A percentile compares a stretch with the other conserved stretches of the same genome.
phyloP scores from a whole-genome alignment of 2,888 invertebrate species.

The Leptopilina myrica region DNA sequence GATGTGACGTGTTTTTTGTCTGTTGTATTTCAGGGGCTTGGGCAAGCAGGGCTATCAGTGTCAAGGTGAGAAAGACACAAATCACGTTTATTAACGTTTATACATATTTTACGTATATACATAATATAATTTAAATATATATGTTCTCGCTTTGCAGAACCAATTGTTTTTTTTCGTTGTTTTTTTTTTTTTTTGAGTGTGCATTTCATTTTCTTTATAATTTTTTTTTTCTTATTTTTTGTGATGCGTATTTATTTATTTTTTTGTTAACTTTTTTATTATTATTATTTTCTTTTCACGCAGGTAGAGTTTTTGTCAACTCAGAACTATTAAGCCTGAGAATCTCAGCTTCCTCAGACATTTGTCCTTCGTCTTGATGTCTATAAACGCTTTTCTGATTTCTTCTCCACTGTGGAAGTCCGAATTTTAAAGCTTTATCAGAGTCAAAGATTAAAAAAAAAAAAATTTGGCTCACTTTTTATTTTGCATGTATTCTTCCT shows the following conservation, averaged over 20 bases:
- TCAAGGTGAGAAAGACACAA: slow-evolving; percentile 86
- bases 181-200: slow-evolving; percentile 48
- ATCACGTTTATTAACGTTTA: slow-evolving; percentile 73
- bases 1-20: slow-evolving; percentile 76
- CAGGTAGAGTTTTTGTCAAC: slow-evolving; percentile 44
- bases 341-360: slow-evolving; percentile 43
- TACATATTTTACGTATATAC: no score
- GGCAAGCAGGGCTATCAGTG: slow-evolving; percentile 98
- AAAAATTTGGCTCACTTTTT: slow-evolving; percentile 24
- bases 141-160: slow-evolving; percentile 69
- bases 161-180: slow-evolving; percentile 50
- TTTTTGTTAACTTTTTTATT: slow-evolving; percentile 3
- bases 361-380: slow-evolving; percentile 41
- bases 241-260: slow-evolving; percentile 45
- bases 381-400: slow-evolving; percentile 39
- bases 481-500: slow-evolving; percentile 35
- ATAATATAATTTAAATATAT: no score
- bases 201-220: slow-evolving; percentile 49
- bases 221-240: neutral
- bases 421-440: slow-evolving; percentile 18
- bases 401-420: slow-evolving; percentile 33
- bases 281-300: slow-evolving; percentile 36
- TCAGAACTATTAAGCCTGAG: slow-evolving; percentile 40
- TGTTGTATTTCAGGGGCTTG: slow-evolving; percentile 89
- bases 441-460: slow-evolving; percentile 16